Conservation (phyloP, 2,888 invertebrate genomes). For the Bhutanitis thaidina region DNA sequence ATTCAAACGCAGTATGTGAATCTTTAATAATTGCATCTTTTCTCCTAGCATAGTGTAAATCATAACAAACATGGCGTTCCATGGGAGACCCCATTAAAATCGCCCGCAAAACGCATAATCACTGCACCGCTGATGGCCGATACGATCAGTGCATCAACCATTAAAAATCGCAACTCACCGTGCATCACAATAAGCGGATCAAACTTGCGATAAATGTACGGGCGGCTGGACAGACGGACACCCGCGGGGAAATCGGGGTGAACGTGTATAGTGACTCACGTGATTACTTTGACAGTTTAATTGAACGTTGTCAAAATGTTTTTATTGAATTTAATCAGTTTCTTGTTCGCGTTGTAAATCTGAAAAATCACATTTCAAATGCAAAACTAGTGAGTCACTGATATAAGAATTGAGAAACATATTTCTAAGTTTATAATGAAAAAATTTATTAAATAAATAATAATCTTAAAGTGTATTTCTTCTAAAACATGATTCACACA, state of each 20-base stretch:
- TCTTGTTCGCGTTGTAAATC: not conserved
- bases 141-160: constrained; percentile 50
- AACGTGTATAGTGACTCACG: constrained; percentile 1
- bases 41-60: not conserved
- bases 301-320: constrained; percentile 14
- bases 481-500: no score
- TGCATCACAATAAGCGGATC: constrained; percentile 36
- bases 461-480: no score
- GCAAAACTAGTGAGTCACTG: no score
- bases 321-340: constrained; percentile 6
- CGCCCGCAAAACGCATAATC: constrained; percentile 56
- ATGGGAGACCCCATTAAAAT: constrained; percentile 26
- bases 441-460: no score
- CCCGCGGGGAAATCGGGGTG: constrained; percentile 19
- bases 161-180: constrained; percentile 46
- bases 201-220: constrained; percentile 7
- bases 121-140: constrained; percentile 44
- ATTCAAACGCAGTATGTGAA: no score
- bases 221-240: constrained; percentile 15
- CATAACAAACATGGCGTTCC: constrained; percentile 19
- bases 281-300: constrained; percentile 16
- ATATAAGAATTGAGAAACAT: no score
- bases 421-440: no score
- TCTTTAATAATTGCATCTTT: not conserved
- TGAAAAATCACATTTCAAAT: no score